phyloP scores from a whole-genome alignment of 2,888 invertebrate genomes.

The Cancer borealis region DNA sequence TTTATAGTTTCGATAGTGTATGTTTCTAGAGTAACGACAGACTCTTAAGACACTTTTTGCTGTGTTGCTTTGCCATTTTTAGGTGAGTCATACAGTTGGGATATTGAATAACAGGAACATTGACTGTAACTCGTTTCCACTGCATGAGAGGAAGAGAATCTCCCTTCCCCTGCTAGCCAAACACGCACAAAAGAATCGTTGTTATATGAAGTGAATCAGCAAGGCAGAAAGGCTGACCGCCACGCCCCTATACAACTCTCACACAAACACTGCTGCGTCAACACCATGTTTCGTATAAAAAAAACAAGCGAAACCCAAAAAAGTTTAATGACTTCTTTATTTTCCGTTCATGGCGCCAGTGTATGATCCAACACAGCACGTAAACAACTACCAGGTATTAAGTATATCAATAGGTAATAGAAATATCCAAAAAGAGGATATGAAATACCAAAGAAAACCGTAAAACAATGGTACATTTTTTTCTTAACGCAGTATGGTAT shows the following conservation, averaged over 20 bases:
- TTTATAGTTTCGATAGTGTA: neutral
- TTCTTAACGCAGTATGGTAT: neutral
- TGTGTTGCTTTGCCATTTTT: neutral
- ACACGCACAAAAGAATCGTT: neutral
- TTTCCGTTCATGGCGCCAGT: neutral
- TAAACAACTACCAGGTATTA: neutral
- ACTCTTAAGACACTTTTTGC: neutral
- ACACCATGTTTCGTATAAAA: neutral
- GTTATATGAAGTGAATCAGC: slow-evolving; percentile 17
- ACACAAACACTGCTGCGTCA: slow-evolving; percentile 34
- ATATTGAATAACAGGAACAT: neutral
- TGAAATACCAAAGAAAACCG: neutral
- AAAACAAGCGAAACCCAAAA: neutral
- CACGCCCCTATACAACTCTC: slow-evolving; percentile 6
- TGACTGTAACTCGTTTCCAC: neutral
- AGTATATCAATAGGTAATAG: neutral
- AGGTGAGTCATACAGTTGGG: neutral
- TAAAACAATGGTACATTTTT: neutral
- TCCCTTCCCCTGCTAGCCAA: neutral
- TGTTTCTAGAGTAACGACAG: neutral
- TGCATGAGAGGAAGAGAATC: neutral
- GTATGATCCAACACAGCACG: neutral
- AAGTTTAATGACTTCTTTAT: neutral
- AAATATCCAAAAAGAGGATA: neutral
- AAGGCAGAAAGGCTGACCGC: neutral